Conservation (phyloP, 2,888 invertebrate species). For the Candidula unifasciata region DNA sequence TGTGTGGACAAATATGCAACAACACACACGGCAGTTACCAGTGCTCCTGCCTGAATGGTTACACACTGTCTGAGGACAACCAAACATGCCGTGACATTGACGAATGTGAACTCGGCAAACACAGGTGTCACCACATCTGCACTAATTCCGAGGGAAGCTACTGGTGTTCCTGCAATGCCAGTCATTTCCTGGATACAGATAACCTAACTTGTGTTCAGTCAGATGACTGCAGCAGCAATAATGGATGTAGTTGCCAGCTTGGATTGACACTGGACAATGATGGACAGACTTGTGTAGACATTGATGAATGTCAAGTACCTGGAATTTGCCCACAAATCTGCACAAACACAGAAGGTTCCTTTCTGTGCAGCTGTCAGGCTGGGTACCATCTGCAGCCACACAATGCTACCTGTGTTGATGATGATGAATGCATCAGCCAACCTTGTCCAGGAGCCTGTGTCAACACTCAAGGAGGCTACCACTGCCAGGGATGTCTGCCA, state of each 20-base stretch:
- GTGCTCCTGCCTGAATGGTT: conserved; percentile 58
- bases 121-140: conserved; percentile 58
- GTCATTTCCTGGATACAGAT: neutral
- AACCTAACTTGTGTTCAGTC: neutral
- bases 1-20: conserved; percentile 47
- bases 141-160: conserved; percentile 58
- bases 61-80: conserved; percentile 45
- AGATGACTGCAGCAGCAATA: conserved; percentile 72
- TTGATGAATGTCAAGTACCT: conserved; percentile 28
- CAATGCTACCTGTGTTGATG: neutral
- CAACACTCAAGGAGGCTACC: neutral
- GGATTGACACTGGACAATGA: conserved; percentile 64
- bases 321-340: neutral
- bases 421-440: neutral
- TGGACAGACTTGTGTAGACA: conserved; percentile 6
- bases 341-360: conserved; percentile 33
- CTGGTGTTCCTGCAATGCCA: conserved; percentile 55
- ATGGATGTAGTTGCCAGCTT: conserved; percentile 68
- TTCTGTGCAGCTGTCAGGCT: neutral
- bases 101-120: conserved; percentile 51
- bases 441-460: neutral
- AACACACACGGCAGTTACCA: conserved; percentile 56
- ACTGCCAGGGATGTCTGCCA: neutral
- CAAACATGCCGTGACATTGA: conserved; percentile 35
- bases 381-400: neutral